Conservation (phyloP, 2,113 vertebrate genomes). For the Platysteira castanea region DNA sequence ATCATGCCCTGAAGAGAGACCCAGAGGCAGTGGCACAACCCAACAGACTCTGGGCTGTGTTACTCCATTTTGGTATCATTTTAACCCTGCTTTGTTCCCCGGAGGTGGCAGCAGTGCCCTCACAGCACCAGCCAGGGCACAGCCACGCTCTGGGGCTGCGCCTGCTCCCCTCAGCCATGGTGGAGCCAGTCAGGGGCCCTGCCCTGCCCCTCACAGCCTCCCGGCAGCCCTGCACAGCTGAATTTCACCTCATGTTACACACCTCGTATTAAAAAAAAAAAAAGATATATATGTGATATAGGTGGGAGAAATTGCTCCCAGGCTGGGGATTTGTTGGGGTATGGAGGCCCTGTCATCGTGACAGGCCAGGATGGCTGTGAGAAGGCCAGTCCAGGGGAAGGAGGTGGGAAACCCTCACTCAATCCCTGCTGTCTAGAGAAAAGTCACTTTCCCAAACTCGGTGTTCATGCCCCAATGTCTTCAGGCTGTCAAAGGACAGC, state of each 20-base stretch:
- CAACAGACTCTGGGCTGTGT: neutral
- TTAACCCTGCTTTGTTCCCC: neutral
- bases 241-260: neutral
- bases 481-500: neutral
- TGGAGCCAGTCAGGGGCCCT: neutral
- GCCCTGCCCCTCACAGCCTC: neutral
- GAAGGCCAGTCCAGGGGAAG: neutral
- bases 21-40: no score
- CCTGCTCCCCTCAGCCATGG: neutral
- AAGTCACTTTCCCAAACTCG: neutral
- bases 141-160: accelerated
- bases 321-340: neutral
- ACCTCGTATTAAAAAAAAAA: neutral
- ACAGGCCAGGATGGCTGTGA: neutral
- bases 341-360: neutral
- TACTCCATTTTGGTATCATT: accelerated
- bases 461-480: neutral
- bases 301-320: neutral
- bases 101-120: accelerated
- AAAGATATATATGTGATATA: no score
- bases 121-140: accelerated
- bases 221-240: accelerated
- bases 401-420: neutral
- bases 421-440: neutral
- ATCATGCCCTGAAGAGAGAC: neutral